Conservation (phyloP, 2,113 vertebrate genomes). For the Riparia riparia region DNA sequence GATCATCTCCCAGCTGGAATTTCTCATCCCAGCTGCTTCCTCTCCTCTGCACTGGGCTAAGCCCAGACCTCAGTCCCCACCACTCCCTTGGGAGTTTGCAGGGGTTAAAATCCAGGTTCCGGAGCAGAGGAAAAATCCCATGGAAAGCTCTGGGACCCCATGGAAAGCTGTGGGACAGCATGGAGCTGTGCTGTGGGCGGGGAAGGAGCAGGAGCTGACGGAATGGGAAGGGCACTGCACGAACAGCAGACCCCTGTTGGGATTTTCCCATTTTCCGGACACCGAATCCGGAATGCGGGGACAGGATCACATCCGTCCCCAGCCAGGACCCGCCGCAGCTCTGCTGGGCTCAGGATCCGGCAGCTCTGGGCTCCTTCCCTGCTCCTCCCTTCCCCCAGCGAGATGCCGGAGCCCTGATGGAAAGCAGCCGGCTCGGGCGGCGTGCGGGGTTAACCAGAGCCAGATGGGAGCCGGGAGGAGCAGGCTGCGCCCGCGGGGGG, state of each 20-base stretch:
- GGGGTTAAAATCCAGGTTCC: not conserved
- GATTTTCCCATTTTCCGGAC: not conserved
- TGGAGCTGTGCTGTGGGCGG: accelerated
- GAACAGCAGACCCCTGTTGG: not conserved
- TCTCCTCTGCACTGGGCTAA: not conserved
- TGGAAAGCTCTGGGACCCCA: not conserved
- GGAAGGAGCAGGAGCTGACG: not conserved
- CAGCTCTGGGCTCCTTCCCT: not conserved
- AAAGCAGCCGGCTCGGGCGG: conserved; percentile 39
- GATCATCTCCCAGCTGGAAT: not conserved
- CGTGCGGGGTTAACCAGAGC: conserved; percentile 13
- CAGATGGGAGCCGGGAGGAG: conserved; percentile 14
- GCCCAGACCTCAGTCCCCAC: accelerated
- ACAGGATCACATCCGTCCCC: not conserved
- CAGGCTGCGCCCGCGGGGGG: not conserved
- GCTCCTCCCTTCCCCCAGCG: conserved; percentile 12
- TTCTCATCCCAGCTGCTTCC: not conserved
- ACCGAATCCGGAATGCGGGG: accelerated
- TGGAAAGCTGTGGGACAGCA: not conserved
- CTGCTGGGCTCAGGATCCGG: not conserved
- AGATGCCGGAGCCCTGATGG: conserved; percentile 47
- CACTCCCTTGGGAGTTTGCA: accelerated
- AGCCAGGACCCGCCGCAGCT: not conserved
- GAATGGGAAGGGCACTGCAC: not conserved
- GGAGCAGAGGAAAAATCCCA: not conserved